Conservation (phyloP, 2,888 invertebrate genomes). For the Trypoxylon attenuatum region DNA sequence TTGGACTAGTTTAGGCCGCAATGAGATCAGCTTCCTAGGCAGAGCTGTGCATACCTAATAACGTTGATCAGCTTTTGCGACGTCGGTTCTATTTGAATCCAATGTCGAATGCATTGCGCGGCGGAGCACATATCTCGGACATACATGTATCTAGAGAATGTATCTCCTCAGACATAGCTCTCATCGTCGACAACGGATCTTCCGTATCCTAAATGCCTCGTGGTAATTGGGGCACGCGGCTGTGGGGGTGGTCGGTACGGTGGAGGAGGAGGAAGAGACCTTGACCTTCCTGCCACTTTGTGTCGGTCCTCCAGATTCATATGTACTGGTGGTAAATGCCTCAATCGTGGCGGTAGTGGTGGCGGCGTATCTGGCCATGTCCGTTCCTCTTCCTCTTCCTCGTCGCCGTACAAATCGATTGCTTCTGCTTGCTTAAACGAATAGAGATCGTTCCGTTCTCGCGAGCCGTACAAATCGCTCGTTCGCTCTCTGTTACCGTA, state of each 20-base stretch:
- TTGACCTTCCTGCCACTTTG: slow-evolving; percentile 70
- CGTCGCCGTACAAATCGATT: slow-evolving; percentile 70
- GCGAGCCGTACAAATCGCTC: slow-evolving; percentile 64
- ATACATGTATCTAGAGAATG: no score
- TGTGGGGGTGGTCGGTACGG: slow-evolving; percentile 72
- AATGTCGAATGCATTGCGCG: no score
- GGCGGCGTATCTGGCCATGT: slow-evolving; percentile 77
- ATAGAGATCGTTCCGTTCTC: slow-evolving; percentile 65
- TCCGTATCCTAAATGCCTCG: slow-evolving; percentile 68
- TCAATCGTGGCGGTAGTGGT: slow-evolving; percentile 79
- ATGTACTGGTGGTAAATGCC: slow-evolving; percentile 81
- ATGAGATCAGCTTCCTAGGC: slow-evolving; percentile 23
- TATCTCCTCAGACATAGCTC: slow-evolving; percentile 68
- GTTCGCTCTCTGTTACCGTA: slow-evolving; percentile 66
- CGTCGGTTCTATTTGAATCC: no score
- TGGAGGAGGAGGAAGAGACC: slow-evolving; percentile 71
- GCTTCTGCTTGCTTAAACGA: slow-evolving; percentile 68
- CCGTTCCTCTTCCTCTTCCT: slow-evolving; percentile 72
- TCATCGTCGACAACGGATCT: slow-evolving; percentile 72
- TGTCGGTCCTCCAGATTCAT: slow-evolving; percentile 79
- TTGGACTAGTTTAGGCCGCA: slow-evolving; percentile 65
- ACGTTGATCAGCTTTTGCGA: slow-evolving; percentile 4
- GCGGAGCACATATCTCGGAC: not conserved
- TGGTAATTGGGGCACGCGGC: slow-evolving; percentile 68
- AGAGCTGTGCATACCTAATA: slow-evolving; percentile 7